phyloP scores from a whole-genome alignment of 2,888 invertebrate genomes.

The Halocaridina rubra region DNA sequence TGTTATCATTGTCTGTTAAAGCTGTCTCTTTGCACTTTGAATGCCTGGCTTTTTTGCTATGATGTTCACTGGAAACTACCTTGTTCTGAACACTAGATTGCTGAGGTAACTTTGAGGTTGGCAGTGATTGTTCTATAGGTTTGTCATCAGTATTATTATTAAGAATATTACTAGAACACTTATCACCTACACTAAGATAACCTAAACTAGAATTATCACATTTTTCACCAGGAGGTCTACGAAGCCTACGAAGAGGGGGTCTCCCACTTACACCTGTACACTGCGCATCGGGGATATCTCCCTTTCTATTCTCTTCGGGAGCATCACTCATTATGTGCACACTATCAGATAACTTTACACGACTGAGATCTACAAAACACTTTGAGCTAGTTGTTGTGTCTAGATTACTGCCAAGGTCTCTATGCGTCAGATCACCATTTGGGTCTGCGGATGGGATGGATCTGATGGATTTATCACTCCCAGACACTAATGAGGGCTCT shows the following conservation, averaged over 20 bases:
- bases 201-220: slow-evolving; percentile 63
- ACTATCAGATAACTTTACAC: slow-evolving; percentile 37
- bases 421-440: slow-evolving; percentile 18
- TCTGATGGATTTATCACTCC: neutral
- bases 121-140: slow-evolving; percentile 53
- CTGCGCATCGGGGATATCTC: slow-evolving; percentile 2
- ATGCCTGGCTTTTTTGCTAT: slow-evolving; percentile 47
- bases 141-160: slow-evolving; percentile 55
- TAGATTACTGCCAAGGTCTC: slow-evolving; percentile 3
- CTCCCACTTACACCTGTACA: slow-evolving; percentile 42
- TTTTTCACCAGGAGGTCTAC: slow-evolving; percentile 57
- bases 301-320: neutral
- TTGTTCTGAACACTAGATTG: slow-evolving; percentile 55
- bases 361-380: slow-evolving; percentile 55
- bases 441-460: neutral
- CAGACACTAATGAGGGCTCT: slow-evolving; percentile 35
- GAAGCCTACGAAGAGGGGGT: slow-evolving; percentile 47
- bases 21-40: slow-evolving; percentile 54
- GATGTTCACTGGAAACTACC: slow-evolving; percentile 27
- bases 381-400: slow-evolving; percentile 43
- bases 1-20: slow-evolving; percentile 47
- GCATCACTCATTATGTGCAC: slow-evolving; percentile 27
- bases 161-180: slow-evolving; percentile 58
- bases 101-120: slow-evolving; percentile 58
- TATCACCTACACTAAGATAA: slow-evolving; percentile 59